Evolutionary conservation across 2,113 vertebrate genomes (phyloP).

Genomic region (Halichoerus grypus): DNA sequence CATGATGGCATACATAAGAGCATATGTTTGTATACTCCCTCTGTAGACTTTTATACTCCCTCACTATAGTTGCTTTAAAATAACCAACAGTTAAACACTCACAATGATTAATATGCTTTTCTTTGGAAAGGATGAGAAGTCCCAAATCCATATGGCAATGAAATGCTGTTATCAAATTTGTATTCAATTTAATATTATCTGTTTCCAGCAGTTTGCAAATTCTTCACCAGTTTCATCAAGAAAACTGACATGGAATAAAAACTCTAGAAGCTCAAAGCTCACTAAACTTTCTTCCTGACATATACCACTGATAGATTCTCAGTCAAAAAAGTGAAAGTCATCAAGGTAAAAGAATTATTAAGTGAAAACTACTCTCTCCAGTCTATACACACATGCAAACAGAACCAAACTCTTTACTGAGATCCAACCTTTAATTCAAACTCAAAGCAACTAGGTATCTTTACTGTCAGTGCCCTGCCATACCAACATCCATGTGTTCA

Average conservation of each 20-base stretch:
- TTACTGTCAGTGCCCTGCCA: background rate
- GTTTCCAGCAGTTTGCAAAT: slow-evolving; percentile 42
- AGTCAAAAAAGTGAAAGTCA: slow-evolving; percentile 53
- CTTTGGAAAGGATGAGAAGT: background rate
- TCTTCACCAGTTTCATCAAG: background rate
- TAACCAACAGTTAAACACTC: background rate
- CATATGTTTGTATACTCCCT: background rate
- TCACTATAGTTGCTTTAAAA: background rate
- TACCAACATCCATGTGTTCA: background rate
- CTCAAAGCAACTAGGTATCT: background rate
- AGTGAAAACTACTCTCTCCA: slow-evolving; percentile 27
- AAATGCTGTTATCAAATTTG: background rate
- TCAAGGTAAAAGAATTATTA: background rate
- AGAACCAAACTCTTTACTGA: slow-evolving; percentile 31
- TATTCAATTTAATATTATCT: slow-evolving; percentile 11
- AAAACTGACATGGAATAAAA: slow-evolving; percentile 32
- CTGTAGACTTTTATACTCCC: background rate
- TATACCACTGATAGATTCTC: background rate
- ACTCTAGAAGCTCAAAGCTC: slow-evolving; percentile 27
- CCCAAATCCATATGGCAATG: background rate
- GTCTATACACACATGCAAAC: background rate
- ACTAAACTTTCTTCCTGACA: slow-evolving; percentile 72
- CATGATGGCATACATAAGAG: background rate
- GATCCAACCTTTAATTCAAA: slow-evolving; percentile 55
- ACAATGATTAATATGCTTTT: background rate